Evolutionary conservation across 2,113 vertebrate genomes (phyloP).

Genomic region (Melozone crissalis): DNA sequence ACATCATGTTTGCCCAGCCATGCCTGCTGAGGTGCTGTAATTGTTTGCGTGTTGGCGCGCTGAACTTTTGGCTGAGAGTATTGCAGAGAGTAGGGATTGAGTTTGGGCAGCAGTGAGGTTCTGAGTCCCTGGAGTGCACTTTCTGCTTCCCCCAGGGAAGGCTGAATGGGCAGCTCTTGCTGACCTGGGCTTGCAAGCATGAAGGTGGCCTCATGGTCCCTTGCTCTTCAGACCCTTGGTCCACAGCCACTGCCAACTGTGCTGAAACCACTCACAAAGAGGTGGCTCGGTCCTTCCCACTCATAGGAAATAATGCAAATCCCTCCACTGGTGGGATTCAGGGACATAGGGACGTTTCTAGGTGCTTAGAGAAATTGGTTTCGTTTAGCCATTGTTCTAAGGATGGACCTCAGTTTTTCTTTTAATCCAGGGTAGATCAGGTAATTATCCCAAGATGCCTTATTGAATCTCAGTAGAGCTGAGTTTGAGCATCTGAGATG

Average conservation of each 20-base stretch:
- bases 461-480: not conserved
- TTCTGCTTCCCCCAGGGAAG: not conserved
- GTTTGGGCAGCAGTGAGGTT: not conserved
- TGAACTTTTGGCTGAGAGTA: not conserved
- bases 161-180: not conserved
- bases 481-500: not conserved
- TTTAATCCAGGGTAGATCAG: slow-evolving; percentile 3
- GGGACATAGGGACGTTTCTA: not conserved
- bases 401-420: not conserved
- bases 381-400: not conserved
- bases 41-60: not conserved
- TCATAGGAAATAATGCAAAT: not conserved
- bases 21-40: not conserved
- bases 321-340: not conserved
- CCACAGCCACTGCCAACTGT: rapidly evolving
- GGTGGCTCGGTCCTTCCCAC: not conserved
- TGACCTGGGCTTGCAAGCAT: not conserved
- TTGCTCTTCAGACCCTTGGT: not conserved
- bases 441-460: not conserved
- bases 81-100: not conserved
- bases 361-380: not conserved
- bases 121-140: not conserved
- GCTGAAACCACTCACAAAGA: rapidly evolving
- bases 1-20: not conserved
- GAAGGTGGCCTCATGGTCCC: not conserved